A percentile compares a stretch with the other conserved stretches of the same genome.
These are phyloP conservation scores for Meandrusa payeni DNA, from an alignment of 2,888 invertebrate genomes.

Conservation along the genomic window DNA sequence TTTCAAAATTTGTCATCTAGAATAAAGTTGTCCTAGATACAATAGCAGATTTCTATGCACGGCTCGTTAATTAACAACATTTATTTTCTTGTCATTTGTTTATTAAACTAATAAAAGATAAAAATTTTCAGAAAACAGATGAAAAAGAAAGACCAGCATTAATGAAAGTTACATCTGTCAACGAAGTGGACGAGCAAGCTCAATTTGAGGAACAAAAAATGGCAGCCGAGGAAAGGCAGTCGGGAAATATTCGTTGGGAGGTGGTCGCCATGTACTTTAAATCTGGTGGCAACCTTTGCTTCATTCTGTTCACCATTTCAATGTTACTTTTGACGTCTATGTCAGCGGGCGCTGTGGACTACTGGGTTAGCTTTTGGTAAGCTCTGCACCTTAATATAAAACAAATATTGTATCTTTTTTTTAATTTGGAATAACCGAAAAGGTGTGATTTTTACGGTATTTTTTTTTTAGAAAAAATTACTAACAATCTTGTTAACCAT, in stretches of 20 bases:
- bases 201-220: constrained; percentile 65
- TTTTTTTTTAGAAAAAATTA: too few relatives aligned
- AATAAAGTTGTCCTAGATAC: too few relatives aligned
- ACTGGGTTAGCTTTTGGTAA: constrained; percentile 86
- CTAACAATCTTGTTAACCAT: too few relatives aligned
- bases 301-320: constrained; percentile 47
- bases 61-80: too few relatives aligned
- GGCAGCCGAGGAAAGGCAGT: constrained; percentile 59
- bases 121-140: constrained; percentile 46
- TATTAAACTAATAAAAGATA: too few relatives aligned
- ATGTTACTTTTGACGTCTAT: constrained; percentile 75
- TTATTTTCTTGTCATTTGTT: too few relatives aligned
- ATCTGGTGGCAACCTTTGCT: constrained; percentile 55
- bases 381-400: too few relatives aligned
- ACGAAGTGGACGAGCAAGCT: constrained; percentile 46
- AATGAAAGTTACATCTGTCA: constrained; percentile 36
- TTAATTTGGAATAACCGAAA: too few relatives aligned
- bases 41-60: too few relatives aligned
- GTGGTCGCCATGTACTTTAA: constrained; percentile 60
- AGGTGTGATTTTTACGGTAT: too few relatives aligned
- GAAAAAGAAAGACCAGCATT: constrained; percentile 41
- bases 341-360: constrained; percentile 84
- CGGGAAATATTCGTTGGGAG: constrained; percentile 63
- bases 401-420: too few relatives aligned
- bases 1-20: too few relatives aligned